These are phyloP conservation scores for Crambe crambe DNA, from an alignment of 37 sponge, comb jelly and placozoan species.

Conservation along the genomic window DNA sequence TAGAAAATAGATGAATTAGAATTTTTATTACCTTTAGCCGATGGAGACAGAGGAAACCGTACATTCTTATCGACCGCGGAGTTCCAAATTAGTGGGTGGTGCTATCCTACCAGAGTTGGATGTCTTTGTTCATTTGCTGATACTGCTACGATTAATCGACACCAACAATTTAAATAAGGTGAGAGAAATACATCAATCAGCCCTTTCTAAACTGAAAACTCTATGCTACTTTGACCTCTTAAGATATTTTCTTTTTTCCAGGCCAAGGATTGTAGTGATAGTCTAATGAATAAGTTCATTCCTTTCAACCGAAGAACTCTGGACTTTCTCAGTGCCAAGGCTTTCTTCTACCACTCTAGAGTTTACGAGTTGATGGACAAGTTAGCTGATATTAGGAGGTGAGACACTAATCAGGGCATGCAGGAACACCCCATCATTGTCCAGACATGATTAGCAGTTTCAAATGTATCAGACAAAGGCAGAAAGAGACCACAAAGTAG, in stretches of 20 bases:
- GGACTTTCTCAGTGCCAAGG: conserved; percentile 82
- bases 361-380: conserved; percentile 83
- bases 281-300: conserved; percentile 67
- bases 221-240: neutral
- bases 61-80: conserved; percentile 31
- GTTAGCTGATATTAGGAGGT: conserved; percentile 83
- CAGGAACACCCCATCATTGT: too few species aligned
- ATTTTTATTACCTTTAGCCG: conserved; percentile 32
- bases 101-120: conserved; percentile 71
- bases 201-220: too few species aligned
- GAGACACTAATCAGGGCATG: too few species aligned
- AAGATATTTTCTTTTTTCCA: neutral
- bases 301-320: conserved; percentile 73
- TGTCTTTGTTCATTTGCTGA: conserved; percentile 81
- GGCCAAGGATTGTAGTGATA: conserved; percentile 78
- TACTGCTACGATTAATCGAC: conserved; percentile 77
- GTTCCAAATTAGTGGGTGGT: conserved; percentile 15
- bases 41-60: conserved; percentile 51
- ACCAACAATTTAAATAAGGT: conserved; percentile 54
- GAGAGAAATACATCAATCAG: neutral
- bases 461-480: too few species aligned
- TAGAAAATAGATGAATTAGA: neutral
- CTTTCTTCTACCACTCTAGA: conserved; percentile 92
- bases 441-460: too few species aligned
- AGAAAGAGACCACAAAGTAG: too few species aligned